Evolutionary conservation across 2,888 invertebrate genomes (phyloP).

Genomic region (Clunio marinus): DNA sequence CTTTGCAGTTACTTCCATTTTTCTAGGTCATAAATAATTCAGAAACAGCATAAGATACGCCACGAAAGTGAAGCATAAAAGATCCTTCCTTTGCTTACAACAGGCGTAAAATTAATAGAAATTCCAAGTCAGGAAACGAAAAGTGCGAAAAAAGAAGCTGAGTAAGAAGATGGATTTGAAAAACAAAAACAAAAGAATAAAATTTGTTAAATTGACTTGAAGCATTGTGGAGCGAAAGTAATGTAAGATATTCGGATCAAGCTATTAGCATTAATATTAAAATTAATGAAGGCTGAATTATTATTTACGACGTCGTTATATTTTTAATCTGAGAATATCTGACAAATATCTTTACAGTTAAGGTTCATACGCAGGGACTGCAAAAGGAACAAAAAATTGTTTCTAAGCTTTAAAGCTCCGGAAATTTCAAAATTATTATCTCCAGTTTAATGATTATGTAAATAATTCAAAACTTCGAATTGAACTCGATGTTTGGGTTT

Average conservation of each 20-base stretch:
- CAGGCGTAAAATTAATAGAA: conserved; percentile 13
- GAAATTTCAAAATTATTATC: too few relatives aligned
- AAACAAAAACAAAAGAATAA: conserved; percentile 25
- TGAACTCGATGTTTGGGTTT: too few relatives aligned
- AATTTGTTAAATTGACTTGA: conserved; percentile 31
- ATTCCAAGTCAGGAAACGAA: not conserved
- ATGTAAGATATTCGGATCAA: not conserved
- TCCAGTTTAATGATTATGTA: too few relatives aligned
- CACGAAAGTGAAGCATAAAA: not conserved
- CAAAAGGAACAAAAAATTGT: too few relatives aligned
- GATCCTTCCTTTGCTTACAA: not conserved
- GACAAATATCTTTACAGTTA: too few relatives aligned
- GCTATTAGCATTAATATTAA: conserved; percentile 23
- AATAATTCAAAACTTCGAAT: too few relatives aligned
- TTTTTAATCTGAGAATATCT: too few relatives aligned
- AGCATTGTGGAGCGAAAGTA: not conserved
- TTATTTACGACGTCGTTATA: not conserved
- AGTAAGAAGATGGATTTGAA: not conserved
- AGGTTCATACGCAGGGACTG: too few relatives aligned
- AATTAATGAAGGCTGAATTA: conserved; percentile 11
- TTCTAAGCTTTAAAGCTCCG: too few relatives aligned
- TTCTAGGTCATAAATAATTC: not conserved
- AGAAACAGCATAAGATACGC: not conserved
- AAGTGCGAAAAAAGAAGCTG: too few relatives aligned
- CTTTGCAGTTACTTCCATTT: not conserved